Base-by-base conservation (phyloP, 2,888 invertebrate species). In the Cylindroiulus punctatus region DNA sequence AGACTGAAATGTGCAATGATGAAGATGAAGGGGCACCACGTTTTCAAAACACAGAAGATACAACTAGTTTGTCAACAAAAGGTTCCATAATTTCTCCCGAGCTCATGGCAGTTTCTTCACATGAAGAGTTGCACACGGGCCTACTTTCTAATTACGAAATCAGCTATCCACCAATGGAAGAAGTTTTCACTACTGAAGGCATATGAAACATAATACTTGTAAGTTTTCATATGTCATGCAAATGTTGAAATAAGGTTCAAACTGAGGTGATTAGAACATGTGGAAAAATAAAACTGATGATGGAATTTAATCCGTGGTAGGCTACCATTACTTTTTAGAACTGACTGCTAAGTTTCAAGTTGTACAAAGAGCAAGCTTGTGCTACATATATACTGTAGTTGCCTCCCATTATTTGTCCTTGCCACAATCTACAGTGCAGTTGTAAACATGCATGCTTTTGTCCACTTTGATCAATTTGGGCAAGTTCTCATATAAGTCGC, bases 131-230 rank as follows among this genome's bases (percentile, higher is more conserved):
- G 52, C 52, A 57, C 52, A n/a, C 52, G 2, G 52, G 52, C n/a
- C n/a, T 57, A n/a, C 52, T 57, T 57, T 19, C 52, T 57, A n/a
- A n/a, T n/a, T 57, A 57, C 17, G 52, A 57, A 57, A 57, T 57
- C 7, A 57, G 52, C 12, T 57, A 57, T 57, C 52, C 52, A 57
- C 5, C n/a, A 12, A 57, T 57, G 52, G 52, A n/a, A 57, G 52
- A n/a, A 57, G 52, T 57, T n/a, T 57, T 57, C n/a, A 57, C 52
- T 0, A 12, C 52, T 7, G 52, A 57, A n/a, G n/a, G 52, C n/a
- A 57, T 57, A n/a, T 57, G 52, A 57, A 57, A 5, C 1, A 2
- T 36, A 36, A 36, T 36, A 4, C 36, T 36, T 36, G 7, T 7
- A 36, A n/a, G n/a, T n/a, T n/a, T n/a, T n/a, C n/a, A n/a, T n/a